Evolutionary conservation across 1,140 invertebrate species (phyloP).

Genomic region (Eulimnadia texana): DNA sequence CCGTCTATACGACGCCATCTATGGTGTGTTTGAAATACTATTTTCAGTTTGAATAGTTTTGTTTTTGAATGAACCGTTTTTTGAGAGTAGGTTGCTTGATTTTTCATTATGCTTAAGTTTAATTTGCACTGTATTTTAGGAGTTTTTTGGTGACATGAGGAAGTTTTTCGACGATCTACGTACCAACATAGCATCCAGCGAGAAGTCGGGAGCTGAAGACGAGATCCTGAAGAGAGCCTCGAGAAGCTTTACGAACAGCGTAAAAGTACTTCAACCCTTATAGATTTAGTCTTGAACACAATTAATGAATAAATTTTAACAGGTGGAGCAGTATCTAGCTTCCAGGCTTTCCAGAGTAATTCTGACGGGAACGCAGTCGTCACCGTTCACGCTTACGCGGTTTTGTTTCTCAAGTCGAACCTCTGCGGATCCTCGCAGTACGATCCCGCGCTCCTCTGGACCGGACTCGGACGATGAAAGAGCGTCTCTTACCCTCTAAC

Average conservation of each 20-base stretch:
- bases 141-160: constrained; percentile 11
- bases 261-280: background rate
- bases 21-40: too few relatives aligned
- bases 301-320: background rate
- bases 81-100: too few relatives aligned
- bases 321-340: background rate
- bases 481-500: background rate
- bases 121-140: background rate
- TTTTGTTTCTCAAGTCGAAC: background rate
- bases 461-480: constrained; percentile 5
- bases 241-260: background rate
- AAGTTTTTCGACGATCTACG: constrained; percentile 10
- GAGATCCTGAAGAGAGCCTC: background rate
- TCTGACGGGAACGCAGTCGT: background rate
- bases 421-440: constrained; percentile 1
- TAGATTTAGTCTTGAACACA: background rate
- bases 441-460: constrained; percentile 8
- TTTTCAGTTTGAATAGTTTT: too few relatives aligned
- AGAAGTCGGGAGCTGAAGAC: background rate
- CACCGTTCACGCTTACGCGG: background rate
- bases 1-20: too few relatives aligned
- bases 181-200: constrained; percentile 1
- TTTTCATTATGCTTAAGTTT: background rate
- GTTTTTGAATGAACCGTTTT: too few relatives aligned
- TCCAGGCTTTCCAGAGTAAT: background rate